phyloP scores from a whole-genome alignment of 2,797 vertebrate species.

The Dromococcyx pavoninus region DNA sequence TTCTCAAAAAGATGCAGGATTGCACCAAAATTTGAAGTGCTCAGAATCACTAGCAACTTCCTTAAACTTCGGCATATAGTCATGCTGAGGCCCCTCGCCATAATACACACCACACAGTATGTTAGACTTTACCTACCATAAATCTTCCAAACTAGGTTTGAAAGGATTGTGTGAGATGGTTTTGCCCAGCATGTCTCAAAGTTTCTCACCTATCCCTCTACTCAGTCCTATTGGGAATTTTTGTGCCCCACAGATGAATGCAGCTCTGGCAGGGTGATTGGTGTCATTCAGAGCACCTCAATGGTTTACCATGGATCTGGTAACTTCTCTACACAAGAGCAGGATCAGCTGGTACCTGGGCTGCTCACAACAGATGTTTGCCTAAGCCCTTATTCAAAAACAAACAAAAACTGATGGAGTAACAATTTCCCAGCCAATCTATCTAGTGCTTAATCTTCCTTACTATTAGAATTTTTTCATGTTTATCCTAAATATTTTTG shows the following conservation, averaged over 20 bases:
- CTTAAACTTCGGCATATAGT: not conserved
- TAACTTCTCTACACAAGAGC: not conserved
- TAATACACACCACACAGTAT: not conserved
- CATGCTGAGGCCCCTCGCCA: not conserved
- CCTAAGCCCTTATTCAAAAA: constrained; percentile 23
- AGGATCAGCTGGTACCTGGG: constrained; percentile 16
- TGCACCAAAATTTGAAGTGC: not conserved
- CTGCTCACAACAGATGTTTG: constrained; percentile 23
- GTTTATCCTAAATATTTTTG: not conserved
- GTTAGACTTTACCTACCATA: not conserved
- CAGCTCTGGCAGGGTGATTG: not conserved
- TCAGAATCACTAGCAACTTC: not conserved
- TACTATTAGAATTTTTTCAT: not conserved
- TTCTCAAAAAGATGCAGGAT: not conserved
- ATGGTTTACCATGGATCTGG: not conserved
- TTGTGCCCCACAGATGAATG: not conserved
- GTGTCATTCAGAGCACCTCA: not conserved
- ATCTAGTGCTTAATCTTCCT: constrained; percentile 14
- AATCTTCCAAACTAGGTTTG: not conserved
- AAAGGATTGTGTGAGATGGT: not conserved
- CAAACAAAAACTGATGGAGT: not conserved
- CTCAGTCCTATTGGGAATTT: not conserved
- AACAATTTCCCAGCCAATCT: not conserved
- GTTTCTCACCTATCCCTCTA: accelerated
- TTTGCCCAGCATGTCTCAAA: not conserved